Evolutionary conservation across 2,888 invertebrate genomes (phyloP), one percentile per base, ranked within the genome.

Genomic region (Brachynemurus nebulosus): DNA sequence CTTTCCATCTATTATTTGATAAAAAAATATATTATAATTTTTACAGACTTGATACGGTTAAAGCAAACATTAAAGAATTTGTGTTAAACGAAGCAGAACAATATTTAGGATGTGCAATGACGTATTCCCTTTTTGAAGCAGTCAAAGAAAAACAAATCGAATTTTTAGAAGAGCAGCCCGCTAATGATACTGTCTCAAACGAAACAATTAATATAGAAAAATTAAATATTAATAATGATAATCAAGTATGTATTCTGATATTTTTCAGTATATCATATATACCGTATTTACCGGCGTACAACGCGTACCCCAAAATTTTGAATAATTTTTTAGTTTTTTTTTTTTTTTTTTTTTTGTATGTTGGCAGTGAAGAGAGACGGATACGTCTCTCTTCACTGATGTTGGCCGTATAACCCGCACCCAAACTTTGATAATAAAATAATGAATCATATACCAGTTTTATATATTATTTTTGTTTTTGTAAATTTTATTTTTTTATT

Each of bases 61-160:
- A 90, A 64, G 67, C 77, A 38, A 79, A 76, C 58, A 75, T 91
- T 47, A 57, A 73, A 9, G 60, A 67, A 7, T 68, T 72, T 42
- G 63, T 88, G 1, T 66, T 68, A 11, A 66, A 70, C 9, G 88
- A 90, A 63, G 86, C 86, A 0, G 78, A 85, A 33, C 82, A 85
- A 54, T 84, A 85, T 72, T 56, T 90, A 12, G 93, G 91, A 1
- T 83, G 82, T 66, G 90, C 91, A 2, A 92, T 93, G 91, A 95
- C 92, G 0, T 96, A 90, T 59, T 86, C 91, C 0, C 64, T 96
- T 42, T 90, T 96, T 61, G 93, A 96, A 65, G 86, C 79, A 62
- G 70, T 89, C 12, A 90, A 90, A 62, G 93, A 95, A 60, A 81
- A 80, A 56, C 71, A 78, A 23, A 65, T 76, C 0, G 79, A 82